phyloP scores from a whole-genome alignment of 2,797 vertebrate genomes.

The Acipenser transmontanus region DNA sequence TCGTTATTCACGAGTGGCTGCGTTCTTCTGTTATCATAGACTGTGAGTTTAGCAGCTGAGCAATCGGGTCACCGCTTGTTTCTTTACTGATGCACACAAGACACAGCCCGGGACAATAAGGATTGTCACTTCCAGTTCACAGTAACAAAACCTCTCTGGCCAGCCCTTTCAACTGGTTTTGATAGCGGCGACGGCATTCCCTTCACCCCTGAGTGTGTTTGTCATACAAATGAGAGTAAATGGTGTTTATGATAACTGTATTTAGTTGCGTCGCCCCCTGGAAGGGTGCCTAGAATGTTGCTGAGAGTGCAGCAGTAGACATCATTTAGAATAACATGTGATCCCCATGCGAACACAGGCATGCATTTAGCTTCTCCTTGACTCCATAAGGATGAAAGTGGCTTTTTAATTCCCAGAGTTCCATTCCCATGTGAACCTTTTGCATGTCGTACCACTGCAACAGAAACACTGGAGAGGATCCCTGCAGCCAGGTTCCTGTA shows the following conservation, averaged over 20 bases:
- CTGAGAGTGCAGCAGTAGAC: background rate
- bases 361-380: too few species aligned
- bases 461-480: background rate
- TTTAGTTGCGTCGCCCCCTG: background rate
- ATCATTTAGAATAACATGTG: background rate
- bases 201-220: background rate
- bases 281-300: conserved; percentile 1
- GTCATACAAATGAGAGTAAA: background rate
- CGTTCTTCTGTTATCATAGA: conserved; percentile 63
- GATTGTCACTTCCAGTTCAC: background rate
- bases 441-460: background rate
- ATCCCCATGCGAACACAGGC: too few species aligned
- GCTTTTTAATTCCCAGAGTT: too few species aligned
- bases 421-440: background rate
- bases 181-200: background rate
- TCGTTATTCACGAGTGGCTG: conserved; percentile 42
- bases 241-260: background rate
- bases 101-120: conserved; percentile 8
- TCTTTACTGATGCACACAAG: conserved; percentile 27
- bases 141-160: background rate
- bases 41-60: conserved; percentile 60
- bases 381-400: too few species aligned
- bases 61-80: conserved; percentile 42
- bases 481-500: too few species aligned
- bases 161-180: background rate